phyloP scores from a whole-genome alignment of 2,113 vertebrate genomes.

The Salminus brasiliensis region DNA sequence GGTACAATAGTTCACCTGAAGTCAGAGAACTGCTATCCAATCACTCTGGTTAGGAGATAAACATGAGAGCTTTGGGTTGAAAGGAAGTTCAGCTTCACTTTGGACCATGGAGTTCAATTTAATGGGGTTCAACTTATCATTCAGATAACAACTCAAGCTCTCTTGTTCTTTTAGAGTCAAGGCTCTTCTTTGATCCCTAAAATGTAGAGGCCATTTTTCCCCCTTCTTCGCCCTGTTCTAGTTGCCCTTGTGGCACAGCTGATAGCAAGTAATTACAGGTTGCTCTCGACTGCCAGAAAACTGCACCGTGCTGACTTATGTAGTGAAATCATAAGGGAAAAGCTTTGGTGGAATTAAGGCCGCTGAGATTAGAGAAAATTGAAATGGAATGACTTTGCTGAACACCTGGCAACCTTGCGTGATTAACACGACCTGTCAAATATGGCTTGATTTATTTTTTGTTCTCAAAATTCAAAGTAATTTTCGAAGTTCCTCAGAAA shows the following conservation, averaged over 20 bases:
- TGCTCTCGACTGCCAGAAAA: neutral
- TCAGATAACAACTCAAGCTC: neutral
- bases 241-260: neutral
- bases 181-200: constrained; percentile 6
- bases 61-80: neutral
- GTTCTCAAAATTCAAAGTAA: neutral
- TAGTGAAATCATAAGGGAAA: constrained; percentile 2
- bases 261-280: constrained; percentile 8
- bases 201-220: neutral
- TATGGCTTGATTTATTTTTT: neutral
- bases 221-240: neutral
- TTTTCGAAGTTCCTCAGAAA: neutral
- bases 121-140: neutral
- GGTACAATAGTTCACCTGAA: neutral
- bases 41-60: neutral
- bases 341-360: neutral
- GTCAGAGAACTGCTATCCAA: neutral
- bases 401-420: constrained; percentile 22
- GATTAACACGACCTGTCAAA: constrained; percentile 6
- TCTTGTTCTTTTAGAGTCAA: neutral
- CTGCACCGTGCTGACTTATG: neutral
- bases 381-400: constrained; percentile 1
- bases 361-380: neutral
- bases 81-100: too few species aligned
- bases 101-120: neutral